Conservation (phyloP, 2,888 invertebrate species). For the Eupithecia subfuscata region DNA sequence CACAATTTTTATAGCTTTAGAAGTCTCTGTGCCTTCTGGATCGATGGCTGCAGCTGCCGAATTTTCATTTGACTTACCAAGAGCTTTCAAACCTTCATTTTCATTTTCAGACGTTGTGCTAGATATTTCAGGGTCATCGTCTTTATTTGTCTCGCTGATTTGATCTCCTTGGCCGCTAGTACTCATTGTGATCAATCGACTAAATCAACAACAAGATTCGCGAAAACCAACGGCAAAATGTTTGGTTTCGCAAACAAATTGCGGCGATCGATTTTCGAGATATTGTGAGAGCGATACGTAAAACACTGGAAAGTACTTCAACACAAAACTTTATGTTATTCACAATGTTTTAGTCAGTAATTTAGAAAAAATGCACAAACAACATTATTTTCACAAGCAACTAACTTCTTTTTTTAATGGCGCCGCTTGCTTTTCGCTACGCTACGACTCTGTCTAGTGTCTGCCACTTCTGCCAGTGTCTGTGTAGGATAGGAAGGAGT, state of each 20-base stretch:
- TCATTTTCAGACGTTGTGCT: slow-evolving; percentile 22
- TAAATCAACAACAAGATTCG: slow-evolving; percentile 19
- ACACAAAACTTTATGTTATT: neutral
- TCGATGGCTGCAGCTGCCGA: neutral
- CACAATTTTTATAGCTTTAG: neutral
- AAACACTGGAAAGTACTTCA: neutral
- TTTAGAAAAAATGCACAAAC: neutral
- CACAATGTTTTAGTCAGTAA: neutral
- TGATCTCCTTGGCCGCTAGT: slow-evolving; percentile 26
- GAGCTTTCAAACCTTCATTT: slow-evolving; percentile 11
- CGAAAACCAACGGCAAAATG: neutral
- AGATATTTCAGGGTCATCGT: slow-evolving; percentile 23
- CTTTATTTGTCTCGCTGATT: slow-evolving; percentile 20
- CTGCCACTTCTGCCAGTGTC: no score
- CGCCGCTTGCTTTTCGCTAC: no score
- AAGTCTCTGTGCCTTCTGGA: neutral
- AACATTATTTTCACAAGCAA: neutral
- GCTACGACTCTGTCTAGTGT: no score
- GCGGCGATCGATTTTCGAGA: neutral
- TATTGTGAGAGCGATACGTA: neutral
- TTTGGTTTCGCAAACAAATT: neutral
- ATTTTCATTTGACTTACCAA: neutral
- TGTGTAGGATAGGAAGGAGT: no score
- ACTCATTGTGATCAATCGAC: slow-evolving; percentile 26
- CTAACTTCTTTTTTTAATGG: no score